Base-by-base conservation (phyloP, 2,888 invertebrate species). In the Rhamphomyia laevipes region DNA sequence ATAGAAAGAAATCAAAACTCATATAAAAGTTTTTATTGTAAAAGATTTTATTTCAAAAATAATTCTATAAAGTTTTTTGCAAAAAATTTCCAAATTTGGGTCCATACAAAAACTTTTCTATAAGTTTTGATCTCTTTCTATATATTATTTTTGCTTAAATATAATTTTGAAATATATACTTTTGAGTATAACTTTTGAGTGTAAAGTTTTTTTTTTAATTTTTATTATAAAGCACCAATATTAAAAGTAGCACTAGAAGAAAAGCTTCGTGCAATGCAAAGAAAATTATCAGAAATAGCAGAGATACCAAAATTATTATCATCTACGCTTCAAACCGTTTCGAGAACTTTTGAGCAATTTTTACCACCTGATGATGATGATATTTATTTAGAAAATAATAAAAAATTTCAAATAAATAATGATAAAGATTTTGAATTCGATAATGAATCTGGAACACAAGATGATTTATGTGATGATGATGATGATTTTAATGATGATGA, bases 251-350 rank as follows among this genome's bases (percentile, higher is more conserved):
- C 64, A 13, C 65, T 70, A 48, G 67, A 70, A 58, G 57, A 63
- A 53, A 65, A 68, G 4, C 53, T 70, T 16, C 56, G 63, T 37
- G 66, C 62, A 49, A 67, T 70, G 68, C 70, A 70, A 51, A 62
- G 65, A n/a, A 68, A 69, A 49, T 51, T 70, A 13, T 63, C 68
- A 21, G 68, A 69, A 59, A 70, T 70, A 33, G 68, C 70, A 23
- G 66, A 68, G 54, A 69, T 70, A 51, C 70, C 70, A 4, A 63
- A 62, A 55, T 64, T 70, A 21, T 58, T 70, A 1, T 63, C 63
- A 49, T 68, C 68, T 3, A 70, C 70, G 4, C 55, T 70, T 53
- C 65, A 65, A 56, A 65, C 68, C 2, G 69, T 70, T 3, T 63
- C 70, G 13, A 66, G 66, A 51, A 68, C 65, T 13, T 68, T 70